A percentile compares a stretch with the other conserved stretches of the same genome.
Conservation (phyloP, 1,140 invertebrate genomes). For the Medauroidea extradentata region DNA sequence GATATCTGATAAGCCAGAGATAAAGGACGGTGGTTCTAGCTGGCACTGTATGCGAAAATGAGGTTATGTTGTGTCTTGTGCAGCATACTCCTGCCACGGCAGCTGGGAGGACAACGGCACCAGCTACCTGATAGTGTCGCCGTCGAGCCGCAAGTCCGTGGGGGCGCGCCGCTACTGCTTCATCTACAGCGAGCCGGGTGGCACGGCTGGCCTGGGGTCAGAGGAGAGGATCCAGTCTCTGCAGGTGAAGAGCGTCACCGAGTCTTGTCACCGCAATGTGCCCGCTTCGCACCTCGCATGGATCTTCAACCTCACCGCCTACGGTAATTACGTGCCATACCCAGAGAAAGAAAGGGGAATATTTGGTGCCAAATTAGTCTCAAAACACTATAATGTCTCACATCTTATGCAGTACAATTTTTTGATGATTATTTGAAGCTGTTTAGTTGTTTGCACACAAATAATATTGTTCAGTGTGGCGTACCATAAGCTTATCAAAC, state of each 20-base stretch:
- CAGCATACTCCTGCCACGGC: slow-evolving; percentile 83
- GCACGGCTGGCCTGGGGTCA: background rate
- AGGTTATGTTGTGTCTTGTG: slow-evolving; percentile 18
- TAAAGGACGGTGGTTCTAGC: background rate
- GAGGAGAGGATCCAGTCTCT: background rate
- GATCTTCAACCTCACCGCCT: slow-evolving; percentile 9
- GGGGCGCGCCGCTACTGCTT: slow-evolving; percentile 51
- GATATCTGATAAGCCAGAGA: background rate
- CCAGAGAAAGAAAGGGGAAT: no score
- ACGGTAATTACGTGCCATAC: slow-evolving; percentile 3
- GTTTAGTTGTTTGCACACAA: background rate
- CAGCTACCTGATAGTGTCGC: slow-evolving; percentile 72
- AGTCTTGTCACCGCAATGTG: slow-evolving; percentile 4
- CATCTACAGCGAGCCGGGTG: slow-evolving; percentile 44
- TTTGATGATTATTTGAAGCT: background rate
- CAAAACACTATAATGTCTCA: background rate
- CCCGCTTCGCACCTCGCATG: slow-evolving; percentile 1
- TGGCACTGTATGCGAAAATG: no score
- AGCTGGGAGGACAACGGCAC: slow-evolving; percentile 66
- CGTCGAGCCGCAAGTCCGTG: slow-evolving; percentile 51
- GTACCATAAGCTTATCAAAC: background rate
- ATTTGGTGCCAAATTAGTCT: background rate
- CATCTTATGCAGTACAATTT: background rate
- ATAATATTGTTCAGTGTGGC: background rate
- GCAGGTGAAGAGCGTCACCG: slow-evolving; percentile 5